Conservation (phyloP, 1,140 invertebrate species). For the Euglossa dilemma region DNA sequence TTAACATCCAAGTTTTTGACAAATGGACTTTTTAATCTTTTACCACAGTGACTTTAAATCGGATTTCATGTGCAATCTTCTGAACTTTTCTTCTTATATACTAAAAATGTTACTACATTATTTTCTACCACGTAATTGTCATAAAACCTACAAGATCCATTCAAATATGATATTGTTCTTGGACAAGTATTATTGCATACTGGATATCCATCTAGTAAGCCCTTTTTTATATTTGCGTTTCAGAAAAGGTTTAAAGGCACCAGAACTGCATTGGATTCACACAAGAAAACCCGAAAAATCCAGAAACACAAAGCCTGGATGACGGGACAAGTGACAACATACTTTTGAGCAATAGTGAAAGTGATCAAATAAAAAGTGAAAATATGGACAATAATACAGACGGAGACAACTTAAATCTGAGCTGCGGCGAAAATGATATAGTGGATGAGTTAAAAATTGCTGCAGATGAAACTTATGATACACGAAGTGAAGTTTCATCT, state of each 20-base stretch:
- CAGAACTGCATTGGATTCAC: slow-evolving; percentile 42
- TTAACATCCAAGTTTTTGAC: slow-evolving; percentile 44
- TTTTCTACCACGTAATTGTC: slow-evolving; percentile 61
- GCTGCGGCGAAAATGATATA: slow-evolving; percentile 88
- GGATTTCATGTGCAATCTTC: slow-evolving; percentile 51
- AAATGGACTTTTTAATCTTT: slow-evolving; percentile 59
- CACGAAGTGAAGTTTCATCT: slow-evolving; percentile 90
- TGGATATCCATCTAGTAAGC: slow-evolving; percentile 55
- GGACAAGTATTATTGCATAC: slow-evolving; percentile 43
- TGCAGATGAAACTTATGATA: slow-evolving; percentile 87
- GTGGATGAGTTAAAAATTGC: slow-evolving; percentile 88
- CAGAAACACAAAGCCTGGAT: slow-evolving; percentile 45
- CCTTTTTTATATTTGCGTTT: slow-evolving; percentile 67
- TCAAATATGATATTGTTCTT: slow-evolving; percentile 60
- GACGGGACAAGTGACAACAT: slow-evolving; percentile 18
- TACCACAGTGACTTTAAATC: slow-evolving; percentile 52
- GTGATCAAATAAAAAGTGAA: slow-evolving; percentile 45
- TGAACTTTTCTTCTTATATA: slow-evolving; percentile 57
- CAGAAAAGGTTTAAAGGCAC: slow-evolving; percentile 64
- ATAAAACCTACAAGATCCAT: slow-evolving; percentile 65
- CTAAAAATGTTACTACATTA: slow-evolving; percentile 61
- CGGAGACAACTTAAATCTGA: slow-evolving; percentile 87
- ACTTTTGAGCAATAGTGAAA: slow-evolving; percentile 49
- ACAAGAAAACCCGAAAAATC: slow-evolving; percentile 51
- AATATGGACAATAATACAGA: slow-evolving; percentile 82